Evolutionary conservation across 2,113 vertebrate genomes (phyloP).

Genomic region (Microcebus lehilahytsara): DNA sequence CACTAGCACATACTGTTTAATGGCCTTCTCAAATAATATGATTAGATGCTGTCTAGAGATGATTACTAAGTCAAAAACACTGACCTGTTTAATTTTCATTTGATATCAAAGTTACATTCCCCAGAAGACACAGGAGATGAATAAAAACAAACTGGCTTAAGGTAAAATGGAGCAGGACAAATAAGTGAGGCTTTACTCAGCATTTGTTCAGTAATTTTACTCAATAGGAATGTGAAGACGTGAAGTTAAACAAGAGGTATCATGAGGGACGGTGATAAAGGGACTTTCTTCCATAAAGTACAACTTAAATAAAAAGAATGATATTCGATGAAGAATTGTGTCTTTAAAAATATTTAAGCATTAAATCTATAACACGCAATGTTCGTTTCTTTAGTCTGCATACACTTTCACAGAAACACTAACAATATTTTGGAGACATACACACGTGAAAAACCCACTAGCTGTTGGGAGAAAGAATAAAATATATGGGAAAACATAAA

Average conservation of each 20-base stretch:
- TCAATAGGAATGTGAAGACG: constrained; percentile 55
- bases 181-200: neutral
- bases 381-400: constrained; percentile 44
- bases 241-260: constrained; percentile 44
- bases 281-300: neutral
- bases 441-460: neutral
- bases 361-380: constrained; percentile 15
- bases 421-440: constrained; percentile 5
- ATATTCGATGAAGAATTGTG: constrained; percentile 6
- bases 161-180: constrained; percentile 4
- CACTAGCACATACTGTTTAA: neutral
- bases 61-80: constrained; percentile 9
- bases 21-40: neutral
- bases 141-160: constrained; percentile 17
- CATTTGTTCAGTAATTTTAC: constrained; percentile 27
- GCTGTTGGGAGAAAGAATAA: neutral
- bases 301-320: constrained; percentile 42
- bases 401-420: constrained; percentile 39
- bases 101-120: constrained; percentile 35
- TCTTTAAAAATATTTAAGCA: constrained; percentile 15
- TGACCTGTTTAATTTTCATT: constrained; percentile 8
- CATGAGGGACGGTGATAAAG: neutral
- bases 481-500: neutral
- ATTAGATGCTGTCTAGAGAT: constrained; percentile 22
- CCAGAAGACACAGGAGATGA: constrained; percentile 13